Percentiles rank a stretch among this genome's conserved stretches.
These are phyloP conservation scores for Nasonovia ribisnigri DNA, from an alignment of 2,888 invertebrate species.

Conservation along the genomic window DNA sequence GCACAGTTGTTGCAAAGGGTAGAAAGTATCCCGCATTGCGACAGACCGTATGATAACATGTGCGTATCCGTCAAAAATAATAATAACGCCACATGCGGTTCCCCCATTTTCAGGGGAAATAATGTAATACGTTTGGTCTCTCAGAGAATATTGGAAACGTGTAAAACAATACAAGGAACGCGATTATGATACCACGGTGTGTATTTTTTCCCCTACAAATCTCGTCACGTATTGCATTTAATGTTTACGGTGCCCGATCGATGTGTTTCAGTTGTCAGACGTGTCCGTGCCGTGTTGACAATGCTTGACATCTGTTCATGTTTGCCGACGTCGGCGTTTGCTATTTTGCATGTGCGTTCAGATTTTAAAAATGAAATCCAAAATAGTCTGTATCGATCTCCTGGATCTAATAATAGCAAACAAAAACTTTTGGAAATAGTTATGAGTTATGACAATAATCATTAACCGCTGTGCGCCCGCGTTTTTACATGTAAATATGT, in stretches of 20 bases:
- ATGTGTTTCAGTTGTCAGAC: constrained; percentile 50
- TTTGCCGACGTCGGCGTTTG: constrained; percentile 20
- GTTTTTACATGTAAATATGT: not conserved
- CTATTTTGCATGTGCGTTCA: not conserved
- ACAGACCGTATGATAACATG: constrained; percentile 51
- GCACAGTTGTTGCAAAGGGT: constrained; percentile 64
- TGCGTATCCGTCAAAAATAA: constrained; percentile 62
- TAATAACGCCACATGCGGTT: constrained; percentile 59
- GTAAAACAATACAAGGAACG: constrained; percentile 52
- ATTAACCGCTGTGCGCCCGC: not conserved
- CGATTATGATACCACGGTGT: constrained; percentile 45
- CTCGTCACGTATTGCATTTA: constrained; percentile 55
- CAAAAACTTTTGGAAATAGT: not conserved
- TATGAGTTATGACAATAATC: not conserved
- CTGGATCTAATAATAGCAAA: not conserved
- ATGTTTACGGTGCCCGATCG: constrained; percentile 41
- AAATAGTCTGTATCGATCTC: not conserved
- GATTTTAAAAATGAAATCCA: not conserved
- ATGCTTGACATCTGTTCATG: constrained; percentile 25
- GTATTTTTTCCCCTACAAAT: constrained; percentile 33
- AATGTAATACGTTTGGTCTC: constrained; percentile 44
- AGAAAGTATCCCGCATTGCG: constrained; percentile 62
- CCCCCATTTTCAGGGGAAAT: constrained; percentile 9
- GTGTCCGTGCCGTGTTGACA: constrained; percentile 21
- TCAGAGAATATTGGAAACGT: constrained; percentile 49